phyloP scores from a whole-genome alignment of 2,113 vertebrate genomes.

The Dromaius novaehollandiae region DNA sequence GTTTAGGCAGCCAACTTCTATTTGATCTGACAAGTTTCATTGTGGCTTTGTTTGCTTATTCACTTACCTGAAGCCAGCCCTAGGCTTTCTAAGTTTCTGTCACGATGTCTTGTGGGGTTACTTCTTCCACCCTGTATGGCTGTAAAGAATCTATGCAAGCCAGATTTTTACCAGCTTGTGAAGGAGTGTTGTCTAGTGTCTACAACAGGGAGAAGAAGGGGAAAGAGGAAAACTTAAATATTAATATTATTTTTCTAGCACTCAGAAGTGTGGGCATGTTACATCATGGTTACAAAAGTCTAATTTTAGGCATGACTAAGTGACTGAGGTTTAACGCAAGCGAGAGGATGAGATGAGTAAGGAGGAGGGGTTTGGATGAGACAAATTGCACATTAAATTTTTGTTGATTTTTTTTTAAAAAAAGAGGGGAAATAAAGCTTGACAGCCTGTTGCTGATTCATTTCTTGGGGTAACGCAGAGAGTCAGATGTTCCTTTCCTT shows the following conservation, averaged over 20 bases:
- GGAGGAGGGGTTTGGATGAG: neutral
- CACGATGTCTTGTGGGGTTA: neutral
- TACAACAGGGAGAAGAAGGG: neutral
- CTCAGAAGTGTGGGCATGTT: neutral
- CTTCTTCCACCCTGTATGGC: neutral
- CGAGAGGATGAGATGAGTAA: neutral
- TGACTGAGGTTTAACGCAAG: neutral
- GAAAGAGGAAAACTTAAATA: neutral
- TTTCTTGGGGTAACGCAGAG: neutral
- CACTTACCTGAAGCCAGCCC: neutral
- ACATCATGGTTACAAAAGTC: conserved; percentile 7
- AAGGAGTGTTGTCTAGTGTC: neutral
- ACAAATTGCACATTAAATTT: neutral
- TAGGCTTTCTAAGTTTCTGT: neutral
- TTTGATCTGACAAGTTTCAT: neutral
- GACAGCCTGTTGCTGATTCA: neutral
- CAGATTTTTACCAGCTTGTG: neutral
- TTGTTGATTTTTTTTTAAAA: neutral
- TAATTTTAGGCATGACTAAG: conserved; percentile 32
- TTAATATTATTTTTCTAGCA: neutral
- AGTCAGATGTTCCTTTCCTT: neutral
- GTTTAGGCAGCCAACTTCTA: neutral
- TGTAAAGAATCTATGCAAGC: neutral
- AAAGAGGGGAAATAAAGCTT: neutral
- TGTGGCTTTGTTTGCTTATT: neutral